These are phyloP conservation scores for Caerostris darwini DNA, from an alignment of 1,140 invertebrate species.

Conservation along the genomic window DNA sequence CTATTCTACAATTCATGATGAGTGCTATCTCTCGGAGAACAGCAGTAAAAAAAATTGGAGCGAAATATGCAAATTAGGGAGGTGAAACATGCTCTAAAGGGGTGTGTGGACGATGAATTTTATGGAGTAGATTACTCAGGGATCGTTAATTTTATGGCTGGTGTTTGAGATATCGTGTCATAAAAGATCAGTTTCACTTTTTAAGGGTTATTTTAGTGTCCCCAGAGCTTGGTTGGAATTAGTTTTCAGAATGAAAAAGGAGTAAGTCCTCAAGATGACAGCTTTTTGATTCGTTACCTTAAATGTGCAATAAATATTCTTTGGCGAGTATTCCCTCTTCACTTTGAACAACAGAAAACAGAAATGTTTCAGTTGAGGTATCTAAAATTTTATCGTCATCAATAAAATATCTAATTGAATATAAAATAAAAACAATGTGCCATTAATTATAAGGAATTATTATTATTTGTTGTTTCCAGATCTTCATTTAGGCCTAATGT, in stretches of 20 bases:
- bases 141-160: slow-evolving; percentile 52
- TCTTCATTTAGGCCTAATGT: no score
- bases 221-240: neutral
- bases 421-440: no score
- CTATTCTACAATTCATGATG: neutral
- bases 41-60: neutral
- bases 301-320: neutral
- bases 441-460: no score
- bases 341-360: no score
- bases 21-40: neutral
- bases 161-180: slow-evolving; percentile 34
- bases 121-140: slow-evolving; percentile 38
- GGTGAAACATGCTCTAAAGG: neutral
- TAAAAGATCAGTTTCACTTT: slow-evolving; percentile 40
- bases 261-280: neutral
- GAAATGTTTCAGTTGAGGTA: no score
- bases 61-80: slow-evolving; percentile 48
- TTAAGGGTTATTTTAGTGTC: slow-evolving; percentile 33
- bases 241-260: neutral
- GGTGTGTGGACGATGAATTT: slow-evolving; percentile 11
- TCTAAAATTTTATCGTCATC: no score
- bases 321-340: neutral
- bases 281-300: neutral
- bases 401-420: no score
- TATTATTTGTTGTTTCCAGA: no score